Base-by-base conservation (phyloP, 2,113 vertebrate genomes). In the Thamnophis sirtalis region DNA sequence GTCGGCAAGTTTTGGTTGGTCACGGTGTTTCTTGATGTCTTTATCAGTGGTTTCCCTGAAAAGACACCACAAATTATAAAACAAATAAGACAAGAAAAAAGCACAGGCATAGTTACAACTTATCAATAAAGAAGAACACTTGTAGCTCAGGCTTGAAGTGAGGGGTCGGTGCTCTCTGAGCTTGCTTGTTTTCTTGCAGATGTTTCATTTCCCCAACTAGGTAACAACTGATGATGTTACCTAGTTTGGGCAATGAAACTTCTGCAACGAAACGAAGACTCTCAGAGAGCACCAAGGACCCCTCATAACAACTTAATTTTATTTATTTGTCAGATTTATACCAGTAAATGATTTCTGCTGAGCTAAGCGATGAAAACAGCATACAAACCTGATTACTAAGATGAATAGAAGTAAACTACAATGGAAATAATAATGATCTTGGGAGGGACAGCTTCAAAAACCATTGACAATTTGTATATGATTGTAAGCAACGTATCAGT, bases 21-120 rank as follows among this genome's bases (percentile, higher is more conserved):
- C 93, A 98, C 60, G 0, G 95, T 95, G 87, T 93, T 50, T 93
- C 96, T 96, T 55, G 98, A 97, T 26, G 96, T 89, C 91, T 98
- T 98, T 96, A 98, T 97, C 90, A 98, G 93, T n/a, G 98, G 98
- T 84, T 98, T 98, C 94, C 98, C 98, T 98, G 95, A 11, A 88
- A 15, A 92, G 60, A 94, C 28, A 97, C 0, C 26, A 63, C 0
- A 87, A 1, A 92, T 95, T 89, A 94, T 90, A 53, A 95, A 33
- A 58, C 0, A 15, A 93, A 53, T 54, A 80, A 92, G 38, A 21
- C 22, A 88, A 48, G 7, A 13, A 84, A 49, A 88, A 58, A 58
- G 22, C 13, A 56, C 10, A 19, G 48, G 33, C 63, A 58, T 38
- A 15, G 49, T 33, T 87, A 9, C 49, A 21, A 26, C 7, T 54